A percentile compares a stretch with the other conserved stretches of the same genome.
These are phyloP conservation scores for Chinchilla lanigera DNA, from an alignment of 2,113 vertebrate genomes.

Conservation along the genomic window DNA sequence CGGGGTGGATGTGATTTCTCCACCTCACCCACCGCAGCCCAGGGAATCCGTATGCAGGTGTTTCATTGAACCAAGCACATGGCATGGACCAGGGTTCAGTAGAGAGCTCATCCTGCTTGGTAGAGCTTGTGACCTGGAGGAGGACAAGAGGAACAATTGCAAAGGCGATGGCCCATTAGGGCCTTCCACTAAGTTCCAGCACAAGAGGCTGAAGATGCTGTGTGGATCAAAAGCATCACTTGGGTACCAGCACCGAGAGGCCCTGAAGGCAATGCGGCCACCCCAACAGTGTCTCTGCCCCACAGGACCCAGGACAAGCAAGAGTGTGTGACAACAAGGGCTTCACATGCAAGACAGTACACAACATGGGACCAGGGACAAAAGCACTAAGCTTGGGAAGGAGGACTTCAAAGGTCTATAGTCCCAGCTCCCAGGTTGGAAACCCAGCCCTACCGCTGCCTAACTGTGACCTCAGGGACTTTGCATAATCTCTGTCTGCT, in stretches of 20 bases:
- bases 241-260: background rate
- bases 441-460: too few species aligned
- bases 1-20: background rate
- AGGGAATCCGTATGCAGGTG: background rate
- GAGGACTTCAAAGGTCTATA: background rate
- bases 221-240: background rate
- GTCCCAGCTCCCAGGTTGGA: background rate
- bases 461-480: too few species aligned
- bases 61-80: background rate
- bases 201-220: background rate
- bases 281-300: background rate
- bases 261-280: background rate
- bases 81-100: background rate
- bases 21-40: background rate
- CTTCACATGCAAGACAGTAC: background rate
- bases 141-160: background rate
- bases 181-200: background rate
- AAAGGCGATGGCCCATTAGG: background rate
- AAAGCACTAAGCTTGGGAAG: background rate
- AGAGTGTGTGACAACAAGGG: background rate
- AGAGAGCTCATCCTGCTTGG: background rate
- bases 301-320: too few species aligned
- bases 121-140: background rate
- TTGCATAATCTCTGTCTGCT: background rate
- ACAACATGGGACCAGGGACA: background rate